These are phyloP conservation scores for Eristalis pertinax DNA, from an alignment of 2,888 invertebrate genomes.

Conservation along the genomic window DNA sequence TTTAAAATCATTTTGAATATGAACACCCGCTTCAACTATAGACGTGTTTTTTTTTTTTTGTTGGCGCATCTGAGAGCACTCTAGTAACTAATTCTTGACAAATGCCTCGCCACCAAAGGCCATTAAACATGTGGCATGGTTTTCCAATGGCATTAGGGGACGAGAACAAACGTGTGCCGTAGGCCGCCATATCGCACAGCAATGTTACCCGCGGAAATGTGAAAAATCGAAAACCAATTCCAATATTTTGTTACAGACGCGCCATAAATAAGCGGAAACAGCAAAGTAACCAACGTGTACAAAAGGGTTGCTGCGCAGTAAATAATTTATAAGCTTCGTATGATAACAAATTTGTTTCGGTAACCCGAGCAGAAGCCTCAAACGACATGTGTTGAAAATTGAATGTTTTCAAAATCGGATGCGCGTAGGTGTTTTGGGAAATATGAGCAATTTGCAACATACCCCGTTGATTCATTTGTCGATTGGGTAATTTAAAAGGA, in stretches of 20 bases:
- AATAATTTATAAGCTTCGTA: conserved; percentile 58
- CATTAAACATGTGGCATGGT: conserved; percentile 62
- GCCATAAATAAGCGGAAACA: conserved; percentile 58
- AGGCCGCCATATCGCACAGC: conserved; percentile 23
- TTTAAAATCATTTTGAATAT: background rate
- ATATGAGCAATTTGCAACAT: conserved; percentile 39
- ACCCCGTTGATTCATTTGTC: conserved; percentile 38
- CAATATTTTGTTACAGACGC: conserved; percentile 51
- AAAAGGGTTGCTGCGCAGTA: conserved; percentile 13
- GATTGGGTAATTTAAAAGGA: conserved; percentile 22
- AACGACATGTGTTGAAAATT: conserved; percentile 11
- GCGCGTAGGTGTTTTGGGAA: conserved; percentile 13
- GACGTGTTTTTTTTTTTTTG: conserved; percentile 17
- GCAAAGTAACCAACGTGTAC: background rate
- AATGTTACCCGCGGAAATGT: conserved; percentile 51
- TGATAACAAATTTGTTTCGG: conserved; percentile 46
- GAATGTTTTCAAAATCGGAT: conserved; percentile 29
- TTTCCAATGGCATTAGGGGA: conserved; percentile 51
- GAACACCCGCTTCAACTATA: background rate
- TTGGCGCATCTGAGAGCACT: conserved; percentile 27
- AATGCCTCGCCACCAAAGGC: conserved; percentile 53
- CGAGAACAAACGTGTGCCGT: conserved; percentile 46
- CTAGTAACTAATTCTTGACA: conserved; percentile 61
- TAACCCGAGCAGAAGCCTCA: conserved; percentile 10
- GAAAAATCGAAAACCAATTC: conserved; percentile 65